Percentiles rank a stretch among this genome's conserved stretches.
These are phyloP conservation scores for Pollachius pollachius DNA, from an alignment of 2,113 vertebrate genomes.

Conservation along the genomic window DNA sequence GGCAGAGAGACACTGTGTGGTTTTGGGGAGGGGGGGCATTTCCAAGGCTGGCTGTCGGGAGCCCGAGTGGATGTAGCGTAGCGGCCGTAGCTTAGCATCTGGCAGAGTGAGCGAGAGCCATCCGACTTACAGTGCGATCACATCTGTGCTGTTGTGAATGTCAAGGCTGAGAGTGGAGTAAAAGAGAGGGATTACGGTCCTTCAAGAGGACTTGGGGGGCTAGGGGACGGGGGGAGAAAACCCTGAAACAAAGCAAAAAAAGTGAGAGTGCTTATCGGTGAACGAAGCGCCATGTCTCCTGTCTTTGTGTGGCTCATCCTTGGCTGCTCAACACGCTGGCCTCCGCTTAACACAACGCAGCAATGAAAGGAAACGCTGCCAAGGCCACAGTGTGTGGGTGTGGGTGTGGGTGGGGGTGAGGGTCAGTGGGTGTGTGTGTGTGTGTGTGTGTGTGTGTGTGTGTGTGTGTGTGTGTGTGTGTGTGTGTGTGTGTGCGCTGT, in stretches of 20 bases:
- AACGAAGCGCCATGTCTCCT: slow-evolving; percentile 39
- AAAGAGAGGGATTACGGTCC: slow-evolving; percentile 52
- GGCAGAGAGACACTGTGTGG: background rate
- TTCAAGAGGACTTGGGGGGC: slow-evolving; percentile 21
- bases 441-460: slow-evolving; percentile 7
- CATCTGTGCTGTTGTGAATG: slow-evolving; percentile 29
- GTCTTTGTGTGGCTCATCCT: slow-evolving; percentile 12
- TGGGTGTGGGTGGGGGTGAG: background rate
- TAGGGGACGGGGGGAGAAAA: background rate
- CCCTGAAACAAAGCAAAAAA: background rate
- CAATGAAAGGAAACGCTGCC: slow-evolving; percentile 49
- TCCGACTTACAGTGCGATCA: slow-evolving; percentile 26
- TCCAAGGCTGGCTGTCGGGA: background rate
- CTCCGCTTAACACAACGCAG: slow-evolving; percentile 50
- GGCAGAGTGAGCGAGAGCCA: too few species aligned
- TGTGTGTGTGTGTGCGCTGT: slow-evolving; percentile 6
- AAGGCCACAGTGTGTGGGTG: slow-evolving; percentile 17
- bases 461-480: background rate
- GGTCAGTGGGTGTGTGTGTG: background rate
- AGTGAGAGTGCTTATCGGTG: slow-evolving; percentile 38
- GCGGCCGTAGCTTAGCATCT: background rate
- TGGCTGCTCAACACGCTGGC: slow-evolving; percentile 21
- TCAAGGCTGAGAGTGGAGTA: slow-evolving; percentile 36
- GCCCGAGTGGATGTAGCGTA: background rate
- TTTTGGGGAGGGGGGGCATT: background rate